phyloP scores from a whole-genome alignment of 2,797 vertebrate genomes.

The Todus mexicanus region DNA sequence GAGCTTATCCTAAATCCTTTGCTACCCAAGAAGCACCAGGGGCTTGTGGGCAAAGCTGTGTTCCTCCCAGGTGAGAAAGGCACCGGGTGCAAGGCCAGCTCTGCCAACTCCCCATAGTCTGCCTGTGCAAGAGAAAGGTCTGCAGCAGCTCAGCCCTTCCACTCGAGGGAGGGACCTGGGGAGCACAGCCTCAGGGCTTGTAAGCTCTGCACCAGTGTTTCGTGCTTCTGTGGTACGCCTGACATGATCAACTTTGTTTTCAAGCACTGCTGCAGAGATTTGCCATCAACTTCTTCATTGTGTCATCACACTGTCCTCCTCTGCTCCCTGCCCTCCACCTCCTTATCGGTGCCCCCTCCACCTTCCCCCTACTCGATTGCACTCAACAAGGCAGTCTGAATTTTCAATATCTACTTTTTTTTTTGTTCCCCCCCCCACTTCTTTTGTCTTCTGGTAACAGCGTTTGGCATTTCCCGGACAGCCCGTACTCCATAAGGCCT shows the following conservation, averaged over 20 bases:
- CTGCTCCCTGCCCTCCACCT: background rate
- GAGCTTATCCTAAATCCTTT: background rate
- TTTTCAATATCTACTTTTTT: conserved; percentile 44
- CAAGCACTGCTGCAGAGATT: background rate
- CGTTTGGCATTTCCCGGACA: conserved; percentile 69
- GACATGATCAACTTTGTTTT: background rate
- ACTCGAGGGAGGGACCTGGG: background rate
- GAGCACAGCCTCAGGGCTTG: background rate
- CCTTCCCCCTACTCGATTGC: background rate
- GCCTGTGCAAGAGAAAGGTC: background rate
- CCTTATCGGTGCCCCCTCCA: background rate
- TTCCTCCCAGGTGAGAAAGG: background rate
- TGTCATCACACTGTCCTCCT: background rate
- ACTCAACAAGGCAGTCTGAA: conserved; percentile 30
- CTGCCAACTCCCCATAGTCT: rapidly evolving
- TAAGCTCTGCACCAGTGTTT: background rate
- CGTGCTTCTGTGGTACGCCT: background rate
- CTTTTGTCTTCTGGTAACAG: conserved; percentile 69
- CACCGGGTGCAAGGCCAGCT: rapidly evolving
- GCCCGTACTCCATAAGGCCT: conserved; percentile 71
- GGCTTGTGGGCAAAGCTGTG: background rate
- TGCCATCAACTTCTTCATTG: background rate
- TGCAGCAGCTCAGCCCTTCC: background rate
- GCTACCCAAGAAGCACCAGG: rapidly evolving
- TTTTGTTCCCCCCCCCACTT: background rate